Evolutionary conservation across 2,888 invertebrate genomes (phyloP), one percentile per base, ranked within the genome.

Genomic region (Iphiclides podalirius): DNA sequence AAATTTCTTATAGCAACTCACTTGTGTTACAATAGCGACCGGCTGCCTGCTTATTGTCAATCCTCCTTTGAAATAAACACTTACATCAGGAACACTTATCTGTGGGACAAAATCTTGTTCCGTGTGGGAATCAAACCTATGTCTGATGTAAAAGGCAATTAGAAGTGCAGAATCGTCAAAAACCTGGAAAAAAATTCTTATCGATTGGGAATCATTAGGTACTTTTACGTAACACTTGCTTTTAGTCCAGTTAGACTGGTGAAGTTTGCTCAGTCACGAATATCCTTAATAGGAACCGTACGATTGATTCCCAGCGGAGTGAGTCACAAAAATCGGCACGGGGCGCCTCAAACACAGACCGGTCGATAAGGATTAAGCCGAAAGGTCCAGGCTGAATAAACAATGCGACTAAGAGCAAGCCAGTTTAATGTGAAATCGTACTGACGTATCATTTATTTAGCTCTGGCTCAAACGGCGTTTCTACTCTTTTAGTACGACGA

Each of bases 381-480:
- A 72, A 75, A 75, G 72, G 74, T 73, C 70, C 70, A 70, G 66
- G 69, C 72, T 79, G 77, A 79, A 81, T 81, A 79, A 81, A 77
- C 76, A 81, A 81, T 79, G 76, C 67, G 72, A 64, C 66, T 62
- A 64, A 48, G 56, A 57, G 63, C 60, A 44, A 20, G 63, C 54
- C 58, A 53, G 64, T 66, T 69, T 72, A 71, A 76, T 75, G 69
- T 72, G 72, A 70, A 75, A 77, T 67, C n/a, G 34, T 38, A 26
- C 38, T 33, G 61, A 50, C 51, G 54, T 52, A 62, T 68, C 53
- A 66, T 64, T 67, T 70, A 68, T 68, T 66, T 64, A 66, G 47
- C 56, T 52, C 47, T 47, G 57, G 52, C 51, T 49, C 56, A 56
- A 52, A 53, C 48, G 51, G 44, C 38, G 52, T 50, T 46, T 52